A percentile compares a stretch with the other conserved stretches of the same genome.
phyloP scores from a whole-genome alignment of 2,888 invertebrate genomes.

The Pherbina coryleti region DNA sequence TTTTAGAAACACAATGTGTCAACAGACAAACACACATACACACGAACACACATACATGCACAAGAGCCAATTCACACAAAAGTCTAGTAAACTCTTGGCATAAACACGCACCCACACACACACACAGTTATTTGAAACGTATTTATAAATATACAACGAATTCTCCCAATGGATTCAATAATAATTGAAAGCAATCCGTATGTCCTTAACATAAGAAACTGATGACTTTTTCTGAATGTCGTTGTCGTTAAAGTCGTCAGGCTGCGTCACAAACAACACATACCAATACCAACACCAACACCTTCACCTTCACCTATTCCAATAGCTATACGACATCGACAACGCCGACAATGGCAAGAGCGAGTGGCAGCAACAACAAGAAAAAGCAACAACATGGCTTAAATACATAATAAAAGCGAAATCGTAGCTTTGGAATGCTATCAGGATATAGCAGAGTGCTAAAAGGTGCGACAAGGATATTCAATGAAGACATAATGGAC shows the following conservation, averaged over 20 bases:
- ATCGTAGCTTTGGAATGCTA: conserved; percentile 4
- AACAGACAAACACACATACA: conserved; percentile 1
- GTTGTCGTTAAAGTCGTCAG: conserved; percentile 7
- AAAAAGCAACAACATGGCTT: background rate
- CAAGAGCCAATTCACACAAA: conserved; percentile 17
- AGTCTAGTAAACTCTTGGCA: background rate
- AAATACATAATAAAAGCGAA: conserved; percentile 12
- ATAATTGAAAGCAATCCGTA: conserved; percentile 28
- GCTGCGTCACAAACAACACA: background rate
- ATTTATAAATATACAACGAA: background rate
- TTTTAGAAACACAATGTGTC: background rate
- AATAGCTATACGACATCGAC: background rate
- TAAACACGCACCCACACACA: conserved; percentile 23
- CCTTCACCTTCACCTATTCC: background rate
- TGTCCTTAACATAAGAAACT: conserved; percentile 27
- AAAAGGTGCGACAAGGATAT: conserved; percentile 24
- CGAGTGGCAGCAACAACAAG: conserved; percentile 4
- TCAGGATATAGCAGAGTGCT: conserved; percentile 12
- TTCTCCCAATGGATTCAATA: conserved; percentile 30
- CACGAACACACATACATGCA: background rate
- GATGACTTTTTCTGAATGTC: conserved; percentile 21
- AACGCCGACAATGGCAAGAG: background rate
- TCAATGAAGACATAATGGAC: conserved; percentile 10
- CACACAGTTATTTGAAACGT: background rate
- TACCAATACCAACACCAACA: background rate